These are phyloP conservation scores for Hybognathus amarus DNA, from an alignment of 2,797 vertebrate species.

Conservation along the genomic window DNA sequence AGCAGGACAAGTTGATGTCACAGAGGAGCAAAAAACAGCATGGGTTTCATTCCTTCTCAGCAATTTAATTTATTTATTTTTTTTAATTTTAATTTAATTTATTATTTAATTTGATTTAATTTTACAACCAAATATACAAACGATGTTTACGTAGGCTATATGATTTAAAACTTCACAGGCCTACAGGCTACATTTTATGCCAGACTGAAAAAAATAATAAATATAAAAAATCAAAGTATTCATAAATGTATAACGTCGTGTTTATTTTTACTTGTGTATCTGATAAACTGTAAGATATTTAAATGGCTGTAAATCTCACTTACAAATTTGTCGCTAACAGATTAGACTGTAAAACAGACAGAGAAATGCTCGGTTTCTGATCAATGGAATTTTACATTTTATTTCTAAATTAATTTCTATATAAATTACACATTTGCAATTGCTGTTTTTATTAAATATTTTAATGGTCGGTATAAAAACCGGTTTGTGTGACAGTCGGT, in stretches of 20 bases:
- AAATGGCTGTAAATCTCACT: not conserved
- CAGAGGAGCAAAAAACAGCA: not conserved
- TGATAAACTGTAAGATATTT: not conserved
- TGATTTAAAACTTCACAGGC: not conserved
- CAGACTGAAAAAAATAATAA: not conserved
- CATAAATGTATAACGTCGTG: not conserved
- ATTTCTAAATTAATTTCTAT: not conserved
- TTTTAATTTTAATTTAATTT: too few relatives aligned
- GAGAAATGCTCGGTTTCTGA: not conserved
- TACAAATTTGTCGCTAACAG: not conserved
- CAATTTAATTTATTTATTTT: not conserved
- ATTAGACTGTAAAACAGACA: not conserved
- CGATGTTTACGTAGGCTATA: not conserved
- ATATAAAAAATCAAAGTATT: not conserved
- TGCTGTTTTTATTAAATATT: not conserved
- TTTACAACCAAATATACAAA: not conserved
- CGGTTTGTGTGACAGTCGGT: not conserved
- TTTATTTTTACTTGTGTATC: not conserved
- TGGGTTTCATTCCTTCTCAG: not conserved
- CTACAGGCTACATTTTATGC: not conserved
- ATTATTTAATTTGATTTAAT: not conserved
- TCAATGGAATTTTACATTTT: not conserved
- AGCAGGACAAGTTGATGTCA: constrained; percentile 33
- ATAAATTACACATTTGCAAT: not conserved
- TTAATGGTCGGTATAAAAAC: not conserved